These are phyloP conservation scores for Cephus pygmeus DNA, from an alignment of 2,888 invertebrate genomes.

Conservation along the genomic window DNA sequence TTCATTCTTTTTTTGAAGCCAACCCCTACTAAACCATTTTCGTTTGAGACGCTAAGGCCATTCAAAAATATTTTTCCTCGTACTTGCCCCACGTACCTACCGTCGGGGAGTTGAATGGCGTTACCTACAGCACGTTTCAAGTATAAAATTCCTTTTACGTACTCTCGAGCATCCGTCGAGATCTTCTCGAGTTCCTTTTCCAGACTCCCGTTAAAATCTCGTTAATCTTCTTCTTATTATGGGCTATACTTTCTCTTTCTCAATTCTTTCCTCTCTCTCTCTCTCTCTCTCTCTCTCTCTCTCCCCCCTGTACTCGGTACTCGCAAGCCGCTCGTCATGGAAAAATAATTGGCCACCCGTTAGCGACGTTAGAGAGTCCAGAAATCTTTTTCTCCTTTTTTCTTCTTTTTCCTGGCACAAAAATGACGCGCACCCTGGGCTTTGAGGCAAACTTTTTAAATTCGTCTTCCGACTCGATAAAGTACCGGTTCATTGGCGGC, in stretches of 20 bases:
- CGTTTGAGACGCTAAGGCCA: no score
- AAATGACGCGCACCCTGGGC: not conserved
- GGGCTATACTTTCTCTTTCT: no score
- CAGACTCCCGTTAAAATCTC: no score
- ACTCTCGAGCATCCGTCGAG: not conserved
- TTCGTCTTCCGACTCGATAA: not conserved
- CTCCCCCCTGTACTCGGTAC: not conserved
- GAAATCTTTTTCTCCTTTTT: not conserved
- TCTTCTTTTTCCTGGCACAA: not conserved
- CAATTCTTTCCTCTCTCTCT: not conserved
- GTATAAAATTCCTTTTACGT: not conserved
- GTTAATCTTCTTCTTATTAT: no score
- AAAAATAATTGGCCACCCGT: not conserved
- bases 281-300: not conserved
- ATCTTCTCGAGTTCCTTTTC: not conserved
- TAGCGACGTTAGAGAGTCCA: not conserved
- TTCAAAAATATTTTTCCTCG: no score
- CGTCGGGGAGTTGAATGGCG: no score
- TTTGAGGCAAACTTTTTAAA: not conserved
- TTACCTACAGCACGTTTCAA: not conserved
- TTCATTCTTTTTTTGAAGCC: no score
- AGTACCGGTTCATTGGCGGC: not conserved
- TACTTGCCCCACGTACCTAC: no score
- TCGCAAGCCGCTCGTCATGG: not conserved
- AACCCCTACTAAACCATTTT: no score